Conservation (phyloP, 2,113 vertebrate species). For the Dasypus novemcinctus region DNA sequence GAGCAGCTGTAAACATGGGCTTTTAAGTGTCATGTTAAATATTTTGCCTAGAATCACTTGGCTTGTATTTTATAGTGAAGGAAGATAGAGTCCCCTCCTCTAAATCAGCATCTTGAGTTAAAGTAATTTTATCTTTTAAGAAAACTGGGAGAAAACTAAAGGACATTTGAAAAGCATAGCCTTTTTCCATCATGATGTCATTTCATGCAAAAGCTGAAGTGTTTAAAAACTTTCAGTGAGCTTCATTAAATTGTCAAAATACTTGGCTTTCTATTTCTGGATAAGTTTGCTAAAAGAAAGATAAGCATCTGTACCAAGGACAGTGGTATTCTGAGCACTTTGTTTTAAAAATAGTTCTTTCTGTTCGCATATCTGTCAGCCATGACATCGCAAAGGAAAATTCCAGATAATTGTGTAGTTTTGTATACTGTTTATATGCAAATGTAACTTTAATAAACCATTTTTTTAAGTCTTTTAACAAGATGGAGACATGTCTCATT, state of each 20-base stretch:
- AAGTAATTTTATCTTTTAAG: slow-evolving; percentile 1
- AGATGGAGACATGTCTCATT: not conserved
- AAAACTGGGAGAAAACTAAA: slow-evolving; percentile 38
- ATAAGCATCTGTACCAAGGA: not conserved
- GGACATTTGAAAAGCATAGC: not conserved
- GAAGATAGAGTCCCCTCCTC: not conserved
- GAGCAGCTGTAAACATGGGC: not conserved
- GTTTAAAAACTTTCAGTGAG: not conserved
- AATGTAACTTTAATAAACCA: not conserved
- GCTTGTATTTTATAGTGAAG: not conserved
- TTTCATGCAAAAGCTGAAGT: not conserved
- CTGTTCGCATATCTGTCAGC: not conserved
- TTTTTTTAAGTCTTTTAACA: not conserved
- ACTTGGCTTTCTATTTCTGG: not conserved
- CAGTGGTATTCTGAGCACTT: not conserved
- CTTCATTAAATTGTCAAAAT: not conserved
- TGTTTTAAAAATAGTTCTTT: slow-evolving; percentile 27
- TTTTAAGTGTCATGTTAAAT: not conserved
- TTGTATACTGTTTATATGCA: not conserved
- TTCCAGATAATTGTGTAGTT: not conserved
- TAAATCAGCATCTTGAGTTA: not conserved
- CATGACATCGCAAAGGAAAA: not conserved
- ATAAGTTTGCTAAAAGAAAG: not conserved
- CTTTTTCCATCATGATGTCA: not conserved
- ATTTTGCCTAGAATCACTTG: not conserved